Evolutionary conservation across 2,888 invertebrate genomes (phyloP), one percentile per base, ranked within the genome.

Genomic region (Xestia c-nigrum): DNA sequence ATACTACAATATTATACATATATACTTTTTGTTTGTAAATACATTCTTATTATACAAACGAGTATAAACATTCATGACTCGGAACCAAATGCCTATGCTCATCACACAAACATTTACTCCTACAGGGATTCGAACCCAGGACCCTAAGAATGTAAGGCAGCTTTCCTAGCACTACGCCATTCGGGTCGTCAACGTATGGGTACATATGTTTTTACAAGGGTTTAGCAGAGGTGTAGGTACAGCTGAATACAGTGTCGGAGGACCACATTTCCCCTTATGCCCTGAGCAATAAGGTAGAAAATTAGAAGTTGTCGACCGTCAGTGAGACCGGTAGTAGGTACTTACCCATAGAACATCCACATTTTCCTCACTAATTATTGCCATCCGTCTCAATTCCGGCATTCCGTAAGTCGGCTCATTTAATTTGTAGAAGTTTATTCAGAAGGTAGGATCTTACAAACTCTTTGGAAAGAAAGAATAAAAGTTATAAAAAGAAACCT

Each of bases 341-440:
- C 43, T 43, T 43, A 43, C 43, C 46, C 12, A 46, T 46, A 12
- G 47, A 16, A 47, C 47, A 47, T 5, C 10, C 10, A 9, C 21
- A 21, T 52, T 52, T 55, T 24, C 31, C 16, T 31, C 16, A 59
- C 16, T 59, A 31, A 59, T 59, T 16, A 68, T 24, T 50, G 38
- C 31, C 46, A 61, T 46, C 16, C 16, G 21, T 67, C 19, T 64
- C 43, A 43, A 24, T 31, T 67, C 6, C 19, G 9, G 12, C n/a
- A 57, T 47, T 40, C 43, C 9, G 3, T 19, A 24, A 14, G 46
- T 63, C 16, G 4, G 10, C 40, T 64, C 47, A 68, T 77, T 76
- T 47, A 50, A 57, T 55, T 76, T 24, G 10, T n/a, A n/a, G 68
- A 77, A 76, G 10, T 55, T 63, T 64, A 52, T 59, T 52, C 43